These are phyloP conservation scores for Phyllopteryx taeniolatus DNA, from an alignment of 2,113 vertebrate genomes.

Conservation along the genomic window DNA sequence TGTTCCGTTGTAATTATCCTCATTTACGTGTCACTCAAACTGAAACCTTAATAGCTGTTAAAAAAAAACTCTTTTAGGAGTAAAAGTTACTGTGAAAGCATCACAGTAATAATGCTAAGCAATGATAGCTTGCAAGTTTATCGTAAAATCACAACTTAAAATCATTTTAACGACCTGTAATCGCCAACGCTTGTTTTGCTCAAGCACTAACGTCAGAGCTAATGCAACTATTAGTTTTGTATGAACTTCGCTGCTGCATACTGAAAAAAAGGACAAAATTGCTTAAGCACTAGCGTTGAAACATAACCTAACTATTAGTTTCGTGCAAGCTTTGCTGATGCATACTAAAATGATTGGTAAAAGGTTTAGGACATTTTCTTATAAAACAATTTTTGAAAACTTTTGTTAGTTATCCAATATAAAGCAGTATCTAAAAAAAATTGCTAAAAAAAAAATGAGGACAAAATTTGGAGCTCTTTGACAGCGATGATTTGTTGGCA, in stretches of 20 bases:
- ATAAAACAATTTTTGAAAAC: no score
- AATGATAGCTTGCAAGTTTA: background rate
- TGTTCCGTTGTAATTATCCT: conserved; percentile 5
- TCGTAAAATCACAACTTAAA: background rate
- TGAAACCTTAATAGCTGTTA: background rate
- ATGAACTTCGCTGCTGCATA: background rate
- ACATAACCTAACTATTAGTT: no score
- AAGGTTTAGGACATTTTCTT: no score
- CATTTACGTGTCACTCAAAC: conserved; percentile 4
- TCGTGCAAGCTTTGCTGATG: no score
- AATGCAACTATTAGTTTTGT: background rate
- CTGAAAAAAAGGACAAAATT: background rate
- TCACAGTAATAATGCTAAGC: background rate
- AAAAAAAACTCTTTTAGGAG: background rate
- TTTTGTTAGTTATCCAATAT: no score
- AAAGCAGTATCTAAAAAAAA: no score
- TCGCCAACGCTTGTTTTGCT: background rate
- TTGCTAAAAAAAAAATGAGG: no score
- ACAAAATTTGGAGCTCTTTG: no score
- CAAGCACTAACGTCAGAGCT: background rate
- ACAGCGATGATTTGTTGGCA: no score
- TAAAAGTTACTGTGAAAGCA: background rate
- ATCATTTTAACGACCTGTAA: background rate
- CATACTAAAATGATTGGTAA: no score
- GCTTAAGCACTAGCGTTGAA: background rate